These are phyloP conservation scores for Lamellibrachia satsuma DNA, from an alignment of 2,888 invertebrate genomes.

Conservation along the genomic window DNA sequence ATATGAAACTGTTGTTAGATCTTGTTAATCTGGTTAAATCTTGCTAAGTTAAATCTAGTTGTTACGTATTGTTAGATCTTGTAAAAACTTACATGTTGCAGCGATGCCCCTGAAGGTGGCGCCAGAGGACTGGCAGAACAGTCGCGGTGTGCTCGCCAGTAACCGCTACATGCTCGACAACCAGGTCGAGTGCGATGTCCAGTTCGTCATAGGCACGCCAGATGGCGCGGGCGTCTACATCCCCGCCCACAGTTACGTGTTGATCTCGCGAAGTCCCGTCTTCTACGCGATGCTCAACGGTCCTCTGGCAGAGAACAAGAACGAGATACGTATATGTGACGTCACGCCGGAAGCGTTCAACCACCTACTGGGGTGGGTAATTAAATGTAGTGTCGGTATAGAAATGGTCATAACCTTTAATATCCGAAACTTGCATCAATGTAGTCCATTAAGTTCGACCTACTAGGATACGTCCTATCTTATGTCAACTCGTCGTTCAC, in stretches of 20 bases:
- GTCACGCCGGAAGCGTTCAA: conserved; percentile 44
- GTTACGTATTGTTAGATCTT: no score
- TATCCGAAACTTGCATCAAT: no score
- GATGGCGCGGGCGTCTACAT: conserved; percentile 49
- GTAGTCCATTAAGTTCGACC: no score
- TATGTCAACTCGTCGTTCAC: no score
- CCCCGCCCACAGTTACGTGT: conserved; percentile 62
- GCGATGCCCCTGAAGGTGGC: neutral
- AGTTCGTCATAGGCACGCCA: conserved; percentile 38
- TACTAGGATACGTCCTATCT: no score
- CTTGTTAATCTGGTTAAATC: neutral
- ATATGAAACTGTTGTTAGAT: neutral
- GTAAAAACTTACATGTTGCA: neutral
- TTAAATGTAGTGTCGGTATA: neutral
- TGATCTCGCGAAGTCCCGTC: conserved; percentile 37
- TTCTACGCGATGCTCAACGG: conserved; percentile 39
- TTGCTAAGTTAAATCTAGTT: neutral
- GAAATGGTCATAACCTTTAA: no score
- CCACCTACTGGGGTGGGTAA: conserved; percentile 43
- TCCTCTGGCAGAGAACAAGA: conserved; percentile 31
- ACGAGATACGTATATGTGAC: conserved; percentile 41
- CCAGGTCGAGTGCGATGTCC: conserved; percentile 40
- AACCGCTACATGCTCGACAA: conserved; percentile 45
- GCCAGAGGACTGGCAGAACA: conserved; percentile 42
- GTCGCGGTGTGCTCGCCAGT: conserved; percentile 39